Percentiles rank a stretch among this genome's conserved stretches.
Conservation (phyloP, 1,140 invertebrate species). For the Lethocerus indicus region DNA sequence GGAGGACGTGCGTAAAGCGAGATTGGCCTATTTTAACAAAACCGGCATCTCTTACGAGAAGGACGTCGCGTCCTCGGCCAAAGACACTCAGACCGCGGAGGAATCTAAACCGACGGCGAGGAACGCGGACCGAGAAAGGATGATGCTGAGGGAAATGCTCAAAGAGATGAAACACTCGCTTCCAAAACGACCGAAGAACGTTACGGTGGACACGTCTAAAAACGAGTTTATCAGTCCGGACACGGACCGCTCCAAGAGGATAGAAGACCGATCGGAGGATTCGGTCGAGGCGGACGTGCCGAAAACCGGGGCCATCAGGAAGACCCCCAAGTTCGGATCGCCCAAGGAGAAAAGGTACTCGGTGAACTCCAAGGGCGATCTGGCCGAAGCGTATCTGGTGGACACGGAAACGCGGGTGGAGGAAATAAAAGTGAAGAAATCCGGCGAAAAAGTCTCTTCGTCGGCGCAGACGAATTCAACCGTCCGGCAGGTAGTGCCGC, state of each 20-base stretch:
- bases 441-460: slow-evolving; percentile 29
- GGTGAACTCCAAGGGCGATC: no score
- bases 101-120: slow-evolving; percentile 1
- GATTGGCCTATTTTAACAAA: slow-evolving; percentile 23
- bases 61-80: no score
- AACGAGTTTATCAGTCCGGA: background rate
- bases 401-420: slow-evolving; percentile 19
- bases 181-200: slow-evolving; percentile 28
- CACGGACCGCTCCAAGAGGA: slow-evolving; percentile 1
- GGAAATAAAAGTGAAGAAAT: slow-evolving; percentile 20
- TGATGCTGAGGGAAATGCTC: slow-evolving; percentile 38
- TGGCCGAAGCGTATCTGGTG: slow-evolving; percentile 18
- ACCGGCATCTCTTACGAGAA: no score
- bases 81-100: slow-evolving; percentile 6
- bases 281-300: no score
- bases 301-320: no score
- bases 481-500: slow-evolving; percentile 18
- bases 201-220: slow-evolving; percentile 5
- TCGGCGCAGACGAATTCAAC: slow-evolving; percentile 31
- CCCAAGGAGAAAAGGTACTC: no score
- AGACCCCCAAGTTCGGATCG: no score
- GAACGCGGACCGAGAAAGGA: no score
- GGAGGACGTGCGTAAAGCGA: slow-evolving; percentile 23
- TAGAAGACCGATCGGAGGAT: no score
- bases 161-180: slow-evolving; percentile 49